Percentiles rank a stretch among this genome's conserved stretches.
These are phyloP conservation scores for Psilanteris sp. DNA, from an alignment of 1,140 invertebrate species.

Conservation along the genomic window DNA sequence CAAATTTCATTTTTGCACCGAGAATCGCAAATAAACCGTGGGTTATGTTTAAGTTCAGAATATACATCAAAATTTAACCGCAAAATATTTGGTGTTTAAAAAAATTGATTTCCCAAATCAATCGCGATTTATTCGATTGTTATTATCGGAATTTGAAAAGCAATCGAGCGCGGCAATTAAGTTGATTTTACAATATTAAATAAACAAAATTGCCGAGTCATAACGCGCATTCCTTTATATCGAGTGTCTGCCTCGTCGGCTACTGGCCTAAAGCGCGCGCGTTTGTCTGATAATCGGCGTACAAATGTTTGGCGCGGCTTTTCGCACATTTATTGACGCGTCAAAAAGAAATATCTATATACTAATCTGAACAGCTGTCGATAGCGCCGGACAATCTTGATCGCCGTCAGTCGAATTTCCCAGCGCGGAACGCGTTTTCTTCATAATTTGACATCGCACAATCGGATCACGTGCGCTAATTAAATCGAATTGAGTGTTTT, in stretches of 20 bases:
- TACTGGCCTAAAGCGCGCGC: constrained; percentile 50
- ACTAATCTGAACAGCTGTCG: constrained; percentile 8
- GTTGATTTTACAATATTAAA: constrained; percentile 11
- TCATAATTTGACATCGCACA: constrained; percentile 6
- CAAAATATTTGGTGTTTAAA: too few relatives aligned
- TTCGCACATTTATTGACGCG: constrained; percentile 49
- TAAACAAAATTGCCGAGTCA: constrained; percentile 19
- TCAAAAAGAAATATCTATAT: constrained; percentile 7
- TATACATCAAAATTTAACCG: too few relatives aligned
- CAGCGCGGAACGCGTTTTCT: neutral
- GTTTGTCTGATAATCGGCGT: constrained; percentile 51
- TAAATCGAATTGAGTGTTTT: neutral
- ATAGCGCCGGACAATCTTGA: neutral
- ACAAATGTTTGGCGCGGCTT: constrained; percentile 64
- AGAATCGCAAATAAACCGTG: too few relatives aligned
- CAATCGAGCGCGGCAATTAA: too few relatives aligned
- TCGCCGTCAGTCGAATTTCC: constrained; percentile 8
- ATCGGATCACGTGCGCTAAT: neutral
- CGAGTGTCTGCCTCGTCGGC: constrained; percentile 9
- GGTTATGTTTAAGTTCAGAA: too few relatives aligned
- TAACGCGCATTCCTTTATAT: constrained; percentile 1
- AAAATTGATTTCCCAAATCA: too few relatives aligned
- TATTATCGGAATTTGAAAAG: too few relatives aligned
- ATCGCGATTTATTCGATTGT: too few relatives aligned
- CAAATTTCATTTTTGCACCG: too few relatives aligned